Evolutionary conservation across 2,113 vertebrate genomes (phyloP).

Genomic region (Lanius ludovicianus): DNA sequence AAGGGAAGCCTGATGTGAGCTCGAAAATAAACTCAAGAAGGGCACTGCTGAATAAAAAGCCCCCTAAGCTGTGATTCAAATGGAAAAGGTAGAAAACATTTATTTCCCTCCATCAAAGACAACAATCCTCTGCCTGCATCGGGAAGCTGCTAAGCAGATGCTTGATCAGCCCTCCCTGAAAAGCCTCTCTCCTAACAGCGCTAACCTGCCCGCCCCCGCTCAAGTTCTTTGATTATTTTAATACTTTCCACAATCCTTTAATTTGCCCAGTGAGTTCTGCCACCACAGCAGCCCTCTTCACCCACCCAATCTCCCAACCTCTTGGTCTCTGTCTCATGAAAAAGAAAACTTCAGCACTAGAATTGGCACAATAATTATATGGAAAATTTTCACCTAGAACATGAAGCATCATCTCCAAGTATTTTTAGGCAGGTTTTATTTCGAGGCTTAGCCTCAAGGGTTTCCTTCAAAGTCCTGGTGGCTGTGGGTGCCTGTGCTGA

Average conservation of each 20-base stretch:
- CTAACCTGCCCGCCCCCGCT: neutral
- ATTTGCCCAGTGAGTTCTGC: constrained; percentile 1
- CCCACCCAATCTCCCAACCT: neutral
- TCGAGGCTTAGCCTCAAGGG: neutral
- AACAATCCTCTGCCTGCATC: neutral
- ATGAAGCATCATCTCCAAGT: neutral
- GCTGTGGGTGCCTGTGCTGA: neutral
- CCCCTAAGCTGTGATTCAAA: neutral
- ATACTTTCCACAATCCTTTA: neutral
- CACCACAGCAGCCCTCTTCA: neutral
- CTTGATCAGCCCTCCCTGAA: neutral
- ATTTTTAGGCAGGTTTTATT: neutral
- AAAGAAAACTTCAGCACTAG: neutral
- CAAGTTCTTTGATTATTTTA: neutral
- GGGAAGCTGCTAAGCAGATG: neutral
- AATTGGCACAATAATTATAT: accelerated
- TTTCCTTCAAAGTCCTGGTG: neutral
- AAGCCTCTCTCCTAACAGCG: neutral
- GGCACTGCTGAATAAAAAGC: neutral
- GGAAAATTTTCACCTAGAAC: neutral
- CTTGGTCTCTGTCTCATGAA: neutral
- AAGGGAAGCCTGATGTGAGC: neutral
- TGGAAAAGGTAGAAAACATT: neutral
- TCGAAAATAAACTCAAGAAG: neutral
- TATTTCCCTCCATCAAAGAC: neutral